Evolutionary conservation across 2,797 vertebrate genomes (phyloP).

Genomic region (Yasuhikotakia modesta): DNA sequence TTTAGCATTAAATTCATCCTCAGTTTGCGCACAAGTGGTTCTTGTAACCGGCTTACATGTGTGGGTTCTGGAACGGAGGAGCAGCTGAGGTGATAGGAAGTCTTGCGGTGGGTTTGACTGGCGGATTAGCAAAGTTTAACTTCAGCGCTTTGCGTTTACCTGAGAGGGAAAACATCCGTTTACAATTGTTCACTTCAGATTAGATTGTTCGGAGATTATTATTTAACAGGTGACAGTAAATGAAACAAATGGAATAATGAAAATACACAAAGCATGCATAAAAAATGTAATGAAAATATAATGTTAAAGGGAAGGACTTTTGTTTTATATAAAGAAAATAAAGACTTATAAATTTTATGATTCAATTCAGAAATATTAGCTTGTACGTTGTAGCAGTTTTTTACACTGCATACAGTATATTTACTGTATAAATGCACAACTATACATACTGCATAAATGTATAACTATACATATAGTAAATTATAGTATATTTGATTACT

Average conservation of each 20-base stretch:
- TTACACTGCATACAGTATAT: no score
- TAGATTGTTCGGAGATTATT: neutral
- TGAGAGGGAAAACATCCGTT: constrained; percentile 72
- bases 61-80: constrained; percentile 92
- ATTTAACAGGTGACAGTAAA: neutral
- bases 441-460: no score
- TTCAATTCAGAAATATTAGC: no score
- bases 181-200: constrained; percentile 46
- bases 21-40: neutral
- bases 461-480: no score
- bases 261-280: neutral
- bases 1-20: no score
- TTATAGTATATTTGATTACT: no score
- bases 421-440: no score
- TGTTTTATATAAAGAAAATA: no score
- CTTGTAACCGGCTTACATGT: constrained; percentile 83
- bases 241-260: neutral
- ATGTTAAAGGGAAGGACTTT: neutral
- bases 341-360: constrained; percentile 28
- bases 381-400: no score
- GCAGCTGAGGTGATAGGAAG: constrained; percentile 88
- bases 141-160: constrained; percentile 99
- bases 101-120: constrained; percentile 91
- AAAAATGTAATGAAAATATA: neutral
- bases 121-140: constrained; percentile 97